Percentiles rank a stretch among this genome's conserved stretches.
Evolutionary conservation across 92 coral and sea anemone genomes (phyloP).

Genomic region (Phenganax subtilis): DNA sequence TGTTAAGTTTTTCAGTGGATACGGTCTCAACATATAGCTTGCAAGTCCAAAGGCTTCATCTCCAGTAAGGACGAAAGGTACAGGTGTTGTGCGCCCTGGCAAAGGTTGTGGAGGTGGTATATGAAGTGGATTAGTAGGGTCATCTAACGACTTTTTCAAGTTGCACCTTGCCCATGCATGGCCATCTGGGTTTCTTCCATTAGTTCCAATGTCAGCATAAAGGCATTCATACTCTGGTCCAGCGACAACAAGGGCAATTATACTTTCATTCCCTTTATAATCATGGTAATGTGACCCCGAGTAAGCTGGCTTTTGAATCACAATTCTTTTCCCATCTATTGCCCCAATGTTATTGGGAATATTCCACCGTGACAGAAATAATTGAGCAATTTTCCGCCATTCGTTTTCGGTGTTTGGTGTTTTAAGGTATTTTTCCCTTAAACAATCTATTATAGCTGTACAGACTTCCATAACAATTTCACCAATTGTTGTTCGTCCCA

Average conservation of each 20-base stretch:
- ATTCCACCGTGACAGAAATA: background rate
- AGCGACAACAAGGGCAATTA: background rate
- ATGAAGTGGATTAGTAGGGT: conserved; percentile 26
- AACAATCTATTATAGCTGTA: conserved; percentile 35
- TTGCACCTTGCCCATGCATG: conserved; percentile 8
- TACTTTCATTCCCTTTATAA: conserved; percentile 27
- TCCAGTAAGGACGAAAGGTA: conserved; percentile 37
- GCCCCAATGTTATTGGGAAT: background rate
- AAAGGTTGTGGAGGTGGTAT: conserved; percentile 38
- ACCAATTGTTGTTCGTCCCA: conserved; percentile 40
- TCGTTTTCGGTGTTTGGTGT: conserved; percentile 21
- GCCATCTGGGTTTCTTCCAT: background rate
- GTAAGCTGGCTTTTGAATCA: background rate
- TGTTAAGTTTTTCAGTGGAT: too few species aligned
- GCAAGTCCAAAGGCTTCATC: conserved; percentile 41
- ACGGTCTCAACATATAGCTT: too few species aligned
- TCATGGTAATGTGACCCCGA: conserved; percentile 1
- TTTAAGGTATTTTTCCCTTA: conserved; percentile 15
- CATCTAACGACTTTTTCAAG: conserved; percentile 32
- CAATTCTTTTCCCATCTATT: conserved; percentile 1
- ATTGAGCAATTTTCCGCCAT: conserved; percentile 9
- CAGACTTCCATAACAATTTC: conserved; percentile 48
- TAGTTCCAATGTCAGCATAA: background rate
- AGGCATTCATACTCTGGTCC: conserved; percentile 4
- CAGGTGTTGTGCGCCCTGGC: conserved; percentile 36